A percentile compares a stretch with the other conserved stretches of the same genome.
Evolutionary conservation across 2,888 invertebrate species (phyloP).

Genomic region (Malthinus flaveolus): DNA sequence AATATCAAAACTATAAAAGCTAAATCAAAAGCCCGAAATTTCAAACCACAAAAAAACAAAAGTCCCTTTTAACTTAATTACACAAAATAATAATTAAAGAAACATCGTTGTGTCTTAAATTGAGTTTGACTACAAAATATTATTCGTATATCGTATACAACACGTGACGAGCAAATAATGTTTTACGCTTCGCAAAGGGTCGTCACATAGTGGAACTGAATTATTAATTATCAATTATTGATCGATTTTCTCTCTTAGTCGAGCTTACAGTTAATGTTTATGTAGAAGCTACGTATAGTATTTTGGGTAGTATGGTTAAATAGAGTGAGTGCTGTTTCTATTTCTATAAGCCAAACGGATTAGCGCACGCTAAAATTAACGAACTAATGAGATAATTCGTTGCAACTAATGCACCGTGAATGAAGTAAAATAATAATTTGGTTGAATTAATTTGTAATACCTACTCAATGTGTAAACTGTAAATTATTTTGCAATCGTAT

Average conservation of each 20-base stretch:
- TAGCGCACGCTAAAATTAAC: constrained; percentile 44
- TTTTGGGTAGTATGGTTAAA: too few relatives aligned
- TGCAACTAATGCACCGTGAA: constrained; percentile 34
- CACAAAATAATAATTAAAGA: too few relatives aligned
- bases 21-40: too few relatives aligned
- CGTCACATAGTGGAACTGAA: constrained; percentile 12
- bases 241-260: constrained; percentile 15
- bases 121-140: too few relatives aligned
- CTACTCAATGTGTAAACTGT: constrained; percentile 13
- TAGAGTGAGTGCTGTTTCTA: constrained; percentile 1
- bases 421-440: constrained; percentile 19
- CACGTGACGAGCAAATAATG: too few relatives aligned
- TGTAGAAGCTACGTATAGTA: constrained; percentile 23
- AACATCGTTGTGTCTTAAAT: too few relatives aligned
- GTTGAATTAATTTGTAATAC: constrained; percentile 13
- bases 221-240: constrained; percentile 28
- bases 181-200: not conserved
- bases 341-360: constrained; percentile 44
- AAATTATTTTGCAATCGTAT: too few relatives aligned
- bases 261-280: constrained; percentile 4
- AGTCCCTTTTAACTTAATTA: too few relatives aligned
- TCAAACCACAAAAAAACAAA: too few relatives aligned
- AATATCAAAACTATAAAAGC: too few relatives aligned
- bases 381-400: constrained; percentile 46
- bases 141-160: too few relatives aligned